These are phyloP conservation scores for Portunus trituberculatus DNA, from an alignment of 1,140 invertebrate genomes.

Conservation along the genomic window DNA sequence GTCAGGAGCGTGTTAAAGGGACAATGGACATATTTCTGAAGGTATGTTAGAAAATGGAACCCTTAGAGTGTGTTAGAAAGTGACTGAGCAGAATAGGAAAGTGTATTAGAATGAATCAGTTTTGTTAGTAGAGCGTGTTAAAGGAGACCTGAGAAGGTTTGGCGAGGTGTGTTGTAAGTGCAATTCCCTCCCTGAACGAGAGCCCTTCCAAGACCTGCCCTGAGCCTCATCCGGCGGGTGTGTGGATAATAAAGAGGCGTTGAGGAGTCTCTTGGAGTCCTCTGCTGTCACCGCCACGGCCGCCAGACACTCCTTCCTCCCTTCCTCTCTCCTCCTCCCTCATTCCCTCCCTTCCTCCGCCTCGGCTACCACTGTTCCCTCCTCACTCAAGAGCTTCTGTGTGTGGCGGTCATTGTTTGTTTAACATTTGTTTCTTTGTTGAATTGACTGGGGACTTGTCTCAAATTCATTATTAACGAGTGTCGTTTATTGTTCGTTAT, in stretches of 20 bases:
- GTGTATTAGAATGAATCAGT: no score
- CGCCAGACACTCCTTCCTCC: background rate
- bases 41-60: no score
- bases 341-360: background rate
- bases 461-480: no score
- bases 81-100: no score
- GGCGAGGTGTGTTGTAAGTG: no score
- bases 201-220: background rate
- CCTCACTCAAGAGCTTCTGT: background rate
- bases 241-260: conserved; percentile 12
- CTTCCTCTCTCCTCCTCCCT: background rate
- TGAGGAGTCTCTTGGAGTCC: conserved; percentile 18
- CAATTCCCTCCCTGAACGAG: background rate
- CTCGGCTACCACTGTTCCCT: background rate
- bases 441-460: background rate
- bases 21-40: no score
- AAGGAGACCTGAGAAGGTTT: no score
- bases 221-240: background rate
- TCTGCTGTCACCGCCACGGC: background rate
- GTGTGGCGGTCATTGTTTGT: conserved; percentile 20
- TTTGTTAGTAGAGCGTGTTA: no score
- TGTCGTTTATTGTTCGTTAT: no score
- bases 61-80: no score
- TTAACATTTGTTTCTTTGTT: background rate
- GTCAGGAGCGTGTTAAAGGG: no score